Conservation (phyloP, 2,888 invertebrate species). For the Lycaena phlaeas region DNA sequence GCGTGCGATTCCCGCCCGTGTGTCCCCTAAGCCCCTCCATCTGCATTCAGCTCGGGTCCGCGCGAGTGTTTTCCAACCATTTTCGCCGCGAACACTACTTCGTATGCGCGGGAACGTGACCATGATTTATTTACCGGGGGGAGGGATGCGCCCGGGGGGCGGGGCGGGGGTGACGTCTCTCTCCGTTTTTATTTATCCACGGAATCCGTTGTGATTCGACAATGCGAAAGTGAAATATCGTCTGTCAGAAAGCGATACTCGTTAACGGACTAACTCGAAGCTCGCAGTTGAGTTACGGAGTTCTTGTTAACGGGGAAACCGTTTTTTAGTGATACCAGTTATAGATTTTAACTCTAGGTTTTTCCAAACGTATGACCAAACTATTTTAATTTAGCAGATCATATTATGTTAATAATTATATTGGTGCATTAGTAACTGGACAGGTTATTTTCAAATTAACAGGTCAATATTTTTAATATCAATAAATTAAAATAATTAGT, state of each 20-base stretch:
- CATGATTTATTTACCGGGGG: conserved; percentile 28
- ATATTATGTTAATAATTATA: no score
- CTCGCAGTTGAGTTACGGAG: neutral
- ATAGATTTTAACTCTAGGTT: no score
- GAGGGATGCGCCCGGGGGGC: no score
- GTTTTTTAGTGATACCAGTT: no score
- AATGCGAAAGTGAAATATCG: conserved; percentile 18
- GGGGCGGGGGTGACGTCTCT: conserved; percentile 16
- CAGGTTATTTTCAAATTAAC: no score
- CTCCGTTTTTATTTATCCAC: conserved; percentile 21
- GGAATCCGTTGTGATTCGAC: conserved; percentile 17
- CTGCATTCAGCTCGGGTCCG: conserved; percentile 42
- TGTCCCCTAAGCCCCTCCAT: conserved; percentile 26
- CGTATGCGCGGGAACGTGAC: conserved; percentile 26
- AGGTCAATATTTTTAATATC: no score
- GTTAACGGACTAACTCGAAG: neutral
- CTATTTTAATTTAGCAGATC: no score
- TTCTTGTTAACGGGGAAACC: neutral
- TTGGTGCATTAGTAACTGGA: no score
- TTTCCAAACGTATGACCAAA: no score
- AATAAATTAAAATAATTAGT: no score
- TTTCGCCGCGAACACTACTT: conserved; percentile 47
- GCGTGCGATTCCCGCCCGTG: no score
- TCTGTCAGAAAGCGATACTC: conserved; percentile 5
- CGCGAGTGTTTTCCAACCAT: conserved; percentile 57